A percentile compares a stretch with the other conserved stretches of the same genome.
Evolutionary conservation across 2,888 invertebrate species (phyloP).

Genomic region (Epinotia nisella): DNA sequence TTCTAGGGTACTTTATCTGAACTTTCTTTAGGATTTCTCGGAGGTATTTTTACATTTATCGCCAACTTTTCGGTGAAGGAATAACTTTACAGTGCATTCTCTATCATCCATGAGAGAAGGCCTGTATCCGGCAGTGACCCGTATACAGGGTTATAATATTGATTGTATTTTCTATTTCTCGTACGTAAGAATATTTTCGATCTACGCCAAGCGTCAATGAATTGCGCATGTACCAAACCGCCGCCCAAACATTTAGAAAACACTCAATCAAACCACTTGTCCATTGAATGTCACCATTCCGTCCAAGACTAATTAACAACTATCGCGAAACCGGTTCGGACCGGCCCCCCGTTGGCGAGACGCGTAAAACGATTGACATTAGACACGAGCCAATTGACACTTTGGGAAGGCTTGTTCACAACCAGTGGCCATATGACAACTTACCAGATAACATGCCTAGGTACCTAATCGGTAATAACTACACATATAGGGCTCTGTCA

Average conservation of each 20-base stretch:
- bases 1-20: too few relatives aligned
- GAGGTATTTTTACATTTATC: too few relatives aligned
- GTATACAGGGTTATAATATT: neutral
- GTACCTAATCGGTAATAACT: neutral
- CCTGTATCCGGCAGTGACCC: too few relatives aligned
- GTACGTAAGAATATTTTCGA: neutral
- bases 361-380: conserved; percentile 65
- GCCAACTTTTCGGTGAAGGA: too few relatives aligned
- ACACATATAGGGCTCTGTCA: neutral
- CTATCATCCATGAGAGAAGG: too few relatives aligned
- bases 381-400: conserved; percentile 60
- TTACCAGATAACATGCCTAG: neutral
- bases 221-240: conserved; percentile 3
- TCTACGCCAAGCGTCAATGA: neutral
- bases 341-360: conserved; percentile 60
- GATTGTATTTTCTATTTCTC: neutral
- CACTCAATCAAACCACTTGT: conserved; percentile 42
- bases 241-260: conserved; percentile 26
- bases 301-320: conserved; percentile 22
- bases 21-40: too few relatives aligned
- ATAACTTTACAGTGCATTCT: too few relatives aligned
- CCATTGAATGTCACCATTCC: conserved; percentile 39
- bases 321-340: conserved; percentile 53
- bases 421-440: neutral
- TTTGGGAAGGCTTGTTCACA: neutral